Conservation (phyloP, 2,113 vertebrate species). For the Campylomormyrus numenius region DNA sequence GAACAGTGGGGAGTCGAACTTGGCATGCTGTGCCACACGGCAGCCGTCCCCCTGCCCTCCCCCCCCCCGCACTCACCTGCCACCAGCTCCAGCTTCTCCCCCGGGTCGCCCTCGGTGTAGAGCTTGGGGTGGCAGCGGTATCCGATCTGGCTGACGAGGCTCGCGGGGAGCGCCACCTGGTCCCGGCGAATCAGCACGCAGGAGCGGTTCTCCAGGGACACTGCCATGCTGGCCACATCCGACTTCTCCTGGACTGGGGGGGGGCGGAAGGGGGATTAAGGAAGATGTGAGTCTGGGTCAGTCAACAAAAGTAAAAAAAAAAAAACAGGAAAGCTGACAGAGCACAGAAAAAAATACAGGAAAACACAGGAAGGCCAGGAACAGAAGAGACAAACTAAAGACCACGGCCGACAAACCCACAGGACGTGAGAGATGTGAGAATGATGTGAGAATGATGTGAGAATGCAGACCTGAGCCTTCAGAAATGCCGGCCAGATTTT, state of each 20-base stretch:
- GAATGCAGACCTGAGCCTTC: not conserved
- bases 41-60: no score
- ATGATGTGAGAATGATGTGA: not conserved
- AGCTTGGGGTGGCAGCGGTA: constrained; percentile 98
- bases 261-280: not conserved
- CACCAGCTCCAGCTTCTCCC: constrained; percentile 94
- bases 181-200: constrained; percentile 92
- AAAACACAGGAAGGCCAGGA: not conserved
- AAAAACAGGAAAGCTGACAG: not conserved
- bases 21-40: not conserved
- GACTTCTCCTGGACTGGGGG: constrained; percentile 72
- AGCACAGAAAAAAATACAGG: not conserved
- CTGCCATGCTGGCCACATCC: constrained; percentile 66
- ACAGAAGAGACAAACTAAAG: not conserved
- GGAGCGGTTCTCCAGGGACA: constrained; percentile 82
- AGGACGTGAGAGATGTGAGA: not conserved
- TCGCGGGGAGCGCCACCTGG: constrained; percentile 89
- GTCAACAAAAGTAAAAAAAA: not conserved
- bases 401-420: not conserved
- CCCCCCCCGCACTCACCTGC: constrained; percentile 61
- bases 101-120: constrained; percentile 94
- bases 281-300: not conserved
- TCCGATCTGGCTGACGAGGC: constrained; percentile 95
- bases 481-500: not conserved
- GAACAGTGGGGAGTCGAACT: not conserved